A percentile compares a stretch with the other conserved stretches of the same genome.
phyloP scores from a whole-genome alignment of 1,140 invertebrate genomes.

The Drosophila melanica region DNA sequence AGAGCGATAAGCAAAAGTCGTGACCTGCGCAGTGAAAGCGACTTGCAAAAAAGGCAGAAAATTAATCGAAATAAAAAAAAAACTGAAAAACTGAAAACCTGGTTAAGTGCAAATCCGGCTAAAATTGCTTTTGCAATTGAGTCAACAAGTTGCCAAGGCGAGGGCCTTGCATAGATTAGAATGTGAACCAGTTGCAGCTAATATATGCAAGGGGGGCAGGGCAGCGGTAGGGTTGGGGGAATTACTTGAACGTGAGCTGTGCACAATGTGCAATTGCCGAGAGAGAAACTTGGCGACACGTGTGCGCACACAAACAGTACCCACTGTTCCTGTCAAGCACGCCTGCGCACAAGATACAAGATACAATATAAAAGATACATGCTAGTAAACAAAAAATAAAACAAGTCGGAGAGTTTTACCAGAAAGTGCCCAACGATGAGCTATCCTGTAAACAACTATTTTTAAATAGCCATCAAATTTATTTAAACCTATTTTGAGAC shows the following conservation, averaged over 20 bases:
- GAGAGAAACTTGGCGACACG: slow-evolving; percentile 22
- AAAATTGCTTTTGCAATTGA: slow-evolving; percentile 21
- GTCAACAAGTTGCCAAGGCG: slow-evolving; percentile 22
- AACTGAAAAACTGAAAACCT: slow-evolving; percentile 11
- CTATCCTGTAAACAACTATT: not conserved
- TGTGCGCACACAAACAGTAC: slow-evolving; percentile 24
- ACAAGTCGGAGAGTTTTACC: not conserved
- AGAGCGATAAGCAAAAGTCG: slow-evolving; percentile 30
- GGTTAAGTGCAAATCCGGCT: slow-evolving; percentile 31
- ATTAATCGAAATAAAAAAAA: slow-evolving; percentile 2
- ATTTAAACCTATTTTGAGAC: too few relatives aligned
- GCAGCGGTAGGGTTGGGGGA: not conserved
- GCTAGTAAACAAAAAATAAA: not conserved
- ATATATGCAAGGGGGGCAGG: slow-evolving; percentile 7
- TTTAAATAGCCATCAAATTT: not conserved
- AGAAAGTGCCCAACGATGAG: not conserved
- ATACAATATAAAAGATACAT: slow-evolving; percentile 36
- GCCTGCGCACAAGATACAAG: slow-evolving; percentile 70
- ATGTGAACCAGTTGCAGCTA: slow-evolving; percentile 45
- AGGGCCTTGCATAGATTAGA: slow-evolving; percentile 51
- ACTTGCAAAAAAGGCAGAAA: slow-evolving; percentile 1
- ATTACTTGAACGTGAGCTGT: slow-evolving; percentile 30
- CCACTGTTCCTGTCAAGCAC: slow-evolving; percentile 42
- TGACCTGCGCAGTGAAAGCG: slow-evolving; percentile 41
- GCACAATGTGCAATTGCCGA: not conserved